These are phyloP conservation scores for Dipodomys merriami DNA, from an alignment of 2,113 vertebrate genomes.

Conservation along the genomic window DNA sequence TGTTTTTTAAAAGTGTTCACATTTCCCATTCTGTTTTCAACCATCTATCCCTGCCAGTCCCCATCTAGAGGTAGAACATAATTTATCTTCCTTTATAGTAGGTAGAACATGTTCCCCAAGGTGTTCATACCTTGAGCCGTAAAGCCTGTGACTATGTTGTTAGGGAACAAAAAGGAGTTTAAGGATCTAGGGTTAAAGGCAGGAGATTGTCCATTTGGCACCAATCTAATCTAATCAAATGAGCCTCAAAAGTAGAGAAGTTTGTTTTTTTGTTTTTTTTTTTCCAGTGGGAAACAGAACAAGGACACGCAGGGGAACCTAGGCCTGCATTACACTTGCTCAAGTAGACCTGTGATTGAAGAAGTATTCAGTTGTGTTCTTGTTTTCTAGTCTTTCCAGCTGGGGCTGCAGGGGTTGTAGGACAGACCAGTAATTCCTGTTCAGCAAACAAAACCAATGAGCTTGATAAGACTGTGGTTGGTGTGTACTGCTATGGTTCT, in stretches of 20 bases:
- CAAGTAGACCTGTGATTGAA: neutral
- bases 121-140: neutral
- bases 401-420: neutral
- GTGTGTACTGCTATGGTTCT: neutral
- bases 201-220: neutral
- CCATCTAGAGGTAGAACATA: neutral
- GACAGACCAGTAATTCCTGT: neutral
- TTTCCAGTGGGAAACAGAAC: neutral
- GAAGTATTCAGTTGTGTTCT: neutral
- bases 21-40: neutral
- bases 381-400: neutral
- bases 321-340: neutral
- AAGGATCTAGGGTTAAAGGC: neutral
- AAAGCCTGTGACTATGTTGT: neutral
- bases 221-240: neutral
- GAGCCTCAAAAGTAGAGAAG: neutral
- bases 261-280: neutral
- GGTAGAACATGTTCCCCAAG: neutral
- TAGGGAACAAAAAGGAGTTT: neutral
- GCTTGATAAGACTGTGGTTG: neutral
- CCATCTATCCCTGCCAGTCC: neutral
- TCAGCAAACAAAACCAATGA: slow-evolving; percentile 2
- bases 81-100: neutral
- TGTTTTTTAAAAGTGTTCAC: neutral
- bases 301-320: neutral